A percentile compares a stretch with the other conserved stretches of the same genome.
Evolutionary conservation across 2,113 vertebrate species (phyloP).

Genomic region (Nymphicus hollandicus): DNA sequence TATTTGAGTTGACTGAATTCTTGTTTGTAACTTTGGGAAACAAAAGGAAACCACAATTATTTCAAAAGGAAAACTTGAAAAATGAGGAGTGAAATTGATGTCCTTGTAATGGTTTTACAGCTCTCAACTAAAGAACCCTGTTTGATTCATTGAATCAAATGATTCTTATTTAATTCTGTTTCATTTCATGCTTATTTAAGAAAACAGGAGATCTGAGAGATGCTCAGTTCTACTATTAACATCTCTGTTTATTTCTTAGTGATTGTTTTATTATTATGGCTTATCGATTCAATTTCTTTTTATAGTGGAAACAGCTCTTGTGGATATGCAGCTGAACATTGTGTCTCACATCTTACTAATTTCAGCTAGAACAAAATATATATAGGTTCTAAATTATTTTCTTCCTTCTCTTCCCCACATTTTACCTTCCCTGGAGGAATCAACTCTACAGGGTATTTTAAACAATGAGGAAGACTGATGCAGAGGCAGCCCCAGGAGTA

Average conservation of each 20-base stretch:
- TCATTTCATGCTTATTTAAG: background rate
- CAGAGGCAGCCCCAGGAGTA: background rate
- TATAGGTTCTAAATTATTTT: conserved; percentile 1
- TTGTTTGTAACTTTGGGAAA: background rate
- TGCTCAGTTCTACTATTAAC: background rate
- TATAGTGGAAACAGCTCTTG: background rate
- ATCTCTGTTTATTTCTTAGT: conserved; percentile 8
- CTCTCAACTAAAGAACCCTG: background rate
- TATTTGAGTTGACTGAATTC: background rate
- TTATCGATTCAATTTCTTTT: conserved; percentile 24
- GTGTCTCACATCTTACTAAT: conserved; percentile 24
- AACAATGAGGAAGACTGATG: background rate
- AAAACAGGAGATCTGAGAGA: background rate
- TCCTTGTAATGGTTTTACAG: background rate
- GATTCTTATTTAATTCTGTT: background rate
- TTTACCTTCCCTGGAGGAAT: background rate
- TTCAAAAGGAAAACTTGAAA: background rate
- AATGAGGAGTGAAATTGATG: background rate
- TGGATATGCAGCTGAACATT: background rate
- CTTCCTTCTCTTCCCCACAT: background rate
- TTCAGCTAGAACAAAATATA: background rate
- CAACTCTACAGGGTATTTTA: background rate
- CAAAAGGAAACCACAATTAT: background rate
- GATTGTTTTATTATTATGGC: background rate
- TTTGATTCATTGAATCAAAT: background rate